Evolutionary conservation across 2,888 invertebrate genomes (phyloP), one percentile per base, ranked within the genome.

Genomic region (Sceliomorpha sp.): DNA sequence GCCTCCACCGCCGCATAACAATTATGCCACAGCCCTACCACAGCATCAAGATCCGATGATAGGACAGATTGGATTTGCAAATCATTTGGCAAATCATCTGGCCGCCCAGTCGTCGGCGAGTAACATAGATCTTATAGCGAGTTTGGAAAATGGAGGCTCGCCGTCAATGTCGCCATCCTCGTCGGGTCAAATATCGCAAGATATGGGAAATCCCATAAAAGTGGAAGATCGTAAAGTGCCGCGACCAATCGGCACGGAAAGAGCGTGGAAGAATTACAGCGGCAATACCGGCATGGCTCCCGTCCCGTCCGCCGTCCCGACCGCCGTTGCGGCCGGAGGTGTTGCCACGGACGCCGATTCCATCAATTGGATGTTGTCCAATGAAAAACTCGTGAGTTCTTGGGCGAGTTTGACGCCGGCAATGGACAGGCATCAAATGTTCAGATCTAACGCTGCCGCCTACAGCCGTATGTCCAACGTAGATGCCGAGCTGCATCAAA

Each of bases 211-310:
- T 72, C 88, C 81, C 50, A 76, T 82, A 67, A 88, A 83, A 37
- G 77, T 89, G 34, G 91, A 90, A 69, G 90, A 90, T 85, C 91
- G 17, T 92, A 93, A 88, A 13, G 55, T 60, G 89, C 90, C 93
- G 37, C 90, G 94, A 2, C 95, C 96, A 45, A 96, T 96, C 85
- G 96, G 96, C 73, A 95, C 95, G 0, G 96, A 95, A 89, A 91
- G 96, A 78, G 92, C 93, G 27, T 92, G 94, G 91, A 94, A 94
- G 85, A 91, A 89, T 79, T 88, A 87, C 60, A 77, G 78, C 2
- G 66, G 80, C 6, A 37, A 9, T n/a, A 59, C 83, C 0, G 78
- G 80, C 0, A 81, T 83, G 62, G 86, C 83, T 8, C 81, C 86
- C 0, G 85, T 82, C 0, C 85, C 84, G 8, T 86, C 12, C 32